phyloP scores from a whole-genome alignment of 2,888 invertebrate species.

The Cephus runcator region DNA sequence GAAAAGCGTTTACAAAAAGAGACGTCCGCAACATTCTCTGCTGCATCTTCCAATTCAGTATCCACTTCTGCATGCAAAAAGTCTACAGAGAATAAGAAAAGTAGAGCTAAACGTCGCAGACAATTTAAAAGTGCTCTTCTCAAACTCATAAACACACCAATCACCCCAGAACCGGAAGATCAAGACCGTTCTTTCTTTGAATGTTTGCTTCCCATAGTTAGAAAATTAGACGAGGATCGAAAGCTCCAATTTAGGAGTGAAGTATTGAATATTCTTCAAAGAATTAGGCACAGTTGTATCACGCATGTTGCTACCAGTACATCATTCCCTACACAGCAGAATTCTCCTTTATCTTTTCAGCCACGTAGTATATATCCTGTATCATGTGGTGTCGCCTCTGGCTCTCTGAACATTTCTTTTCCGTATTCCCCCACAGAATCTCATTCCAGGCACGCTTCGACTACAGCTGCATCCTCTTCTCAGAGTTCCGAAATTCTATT shows the following conservation, averaged over 20 bases:
- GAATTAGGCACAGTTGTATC: background rate
- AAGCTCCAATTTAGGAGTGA: conserved; percentile 2
- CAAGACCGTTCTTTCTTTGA: conserved; percentile 1
- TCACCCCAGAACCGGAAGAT: background rate
- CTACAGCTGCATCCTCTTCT: too few species aligned
- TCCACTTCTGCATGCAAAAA: background rate
- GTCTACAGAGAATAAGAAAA: background rate
- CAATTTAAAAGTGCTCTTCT: background rate
- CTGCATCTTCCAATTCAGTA: background rate
- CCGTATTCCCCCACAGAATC: too few species aligned
- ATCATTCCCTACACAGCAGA: too few species aligned
- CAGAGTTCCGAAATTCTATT: too few species aligned
- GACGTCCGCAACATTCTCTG: background rate
- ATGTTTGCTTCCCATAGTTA: background rate
- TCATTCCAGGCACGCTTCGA: too few species aligned
- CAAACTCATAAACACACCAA: background rate
- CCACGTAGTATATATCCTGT: too few species aligned
- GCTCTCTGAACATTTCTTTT: too few species aligned
- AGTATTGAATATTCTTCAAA: background rate
- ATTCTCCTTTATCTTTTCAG: too few species aligned
- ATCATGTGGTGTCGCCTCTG: too few species aligned
- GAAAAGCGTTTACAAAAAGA: background rate
- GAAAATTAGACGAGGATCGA: background rate
- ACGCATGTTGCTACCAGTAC: too few species aligned
- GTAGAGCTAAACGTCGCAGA: background rate